Evolutionary conservation across 2,797 vertebrate genomes (phyloP), one percentile per base, ranked within the genome.

Genomic region (Anolis apletophallus): DNA sequence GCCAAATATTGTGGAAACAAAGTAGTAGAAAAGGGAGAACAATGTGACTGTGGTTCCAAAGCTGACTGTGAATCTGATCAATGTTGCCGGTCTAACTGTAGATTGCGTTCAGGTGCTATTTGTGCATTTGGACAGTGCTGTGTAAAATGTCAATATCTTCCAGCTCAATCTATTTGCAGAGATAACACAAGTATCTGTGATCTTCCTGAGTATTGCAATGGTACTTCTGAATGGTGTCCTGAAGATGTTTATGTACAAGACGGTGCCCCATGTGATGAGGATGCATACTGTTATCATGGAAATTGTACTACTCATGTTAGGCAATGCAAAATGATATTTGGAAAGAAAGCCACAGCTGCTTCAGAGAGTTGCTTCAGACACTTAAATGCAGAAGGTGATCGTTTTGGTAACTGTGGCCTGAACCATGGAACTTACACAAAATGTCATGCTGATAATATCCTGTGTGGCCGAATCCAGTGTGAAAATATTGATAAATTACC

Each of bases 201-300:
- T 61, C 90, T 95, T 83, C 94, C 93, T 2, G 93, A 95, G 67
- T 95, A 95, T 26, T 95, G 92, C 57, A 85, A 88, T 17, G 92
- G 95, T 17, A 91, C 21, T 34, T 95, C 92, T 0, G 5, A 84
- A 9, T 0, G 1, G 14, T 95, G 94, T 84, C 93, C 90, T 0
- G 21, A 16, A 4, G 93, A 95, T 0, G 16, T 90, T 1, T 90
- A 93, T 1, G 0, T 94, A 26, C 88, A 95, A 52, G 93, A 94
- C 1, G 91, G 94, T 87, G 1, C 85, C 1, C 54, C 79, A 14
- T 95, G 93, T 64, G 0, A n/a, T 32, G 52, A 29, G 0, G 78
- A 4, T 36, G 57, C 72, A 81, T 83, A 93, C 4, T 82, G 80
- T 55, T 71, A 96, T 84, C 67, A 5, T 76, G 94, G 94, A 57